Conservation (phyloP, 30 jellyfish, hydroid and myxozoan genomes). For the Mastigias papua region DNA sequence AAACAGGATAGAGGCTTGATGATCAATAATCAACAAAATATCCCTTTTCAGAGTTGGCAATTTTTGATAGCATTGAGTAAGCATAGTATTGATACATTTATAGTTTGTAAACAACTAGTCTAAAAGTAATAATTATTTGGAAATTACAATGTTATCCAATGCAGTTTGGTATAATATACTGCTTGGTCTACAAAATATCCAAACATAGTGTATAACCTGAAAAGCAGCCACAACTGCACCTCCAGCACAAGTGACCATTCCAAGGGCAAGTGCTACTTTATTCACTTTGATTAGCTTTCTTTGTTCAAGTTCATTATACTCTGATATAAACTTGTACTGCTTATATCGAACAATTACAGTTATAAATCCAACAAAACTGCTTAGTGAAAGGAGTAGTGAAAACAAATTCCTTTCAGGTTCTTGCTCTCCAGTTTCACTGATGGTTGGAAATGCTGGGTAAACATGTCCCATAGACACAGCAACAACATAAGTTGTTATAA, state of each 20-base stretch:
- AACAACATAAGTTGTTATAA: conserved; percentile 74
- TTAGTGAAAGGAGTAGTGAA: conserved; percentile 69
- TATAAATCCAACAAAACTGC: conserved; percentile 84
- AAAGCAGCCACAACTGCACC: conserved; percentile 87
- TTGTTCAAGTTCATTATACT: conserved; percentile 60
- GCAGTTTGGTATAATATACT: too few relatives aligned
- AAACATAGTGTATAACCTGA: too few relatives aligned
- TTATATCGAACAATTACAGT: conserved; percentile 64
- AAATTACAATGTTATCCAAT: too few relatives aligned
- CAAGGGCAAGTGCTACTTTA: conserved; percentile 64
- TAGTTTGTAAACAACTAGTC: too few relatives aligned
- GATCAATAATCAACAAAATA: too few relatives aligned
- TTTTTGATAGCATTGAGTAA: too few relatives aligned
- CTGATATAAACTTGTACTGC: conserved; percentile 74
- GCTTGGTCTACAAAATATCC: too few relatives aligned
- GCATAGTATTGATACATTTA: too few relatives aligned
- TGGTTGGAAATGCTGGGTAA: conserved; percentile 85
- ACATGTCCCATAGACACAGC: conserved; percentile 83
- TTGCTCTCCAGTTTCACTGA: conserved; percentile 90
- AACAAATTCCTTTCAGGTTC: conserved; percentile 94
- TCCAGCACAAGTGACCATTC: conserved; percentile 82
- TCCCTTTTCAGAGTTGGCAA: too few relatives aligned
- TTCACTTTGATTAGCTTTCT: conserved; percentile 58
- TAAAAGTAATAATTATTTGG: too few relatives aligned
- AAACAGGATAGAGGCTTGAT: too few relatives aligned